A percentile compares a stretch with the other conserved stretches of the same genome.
Conservation (phyloP, 2,888 invertebrate species). For the Apodemia mormo region DNA sequence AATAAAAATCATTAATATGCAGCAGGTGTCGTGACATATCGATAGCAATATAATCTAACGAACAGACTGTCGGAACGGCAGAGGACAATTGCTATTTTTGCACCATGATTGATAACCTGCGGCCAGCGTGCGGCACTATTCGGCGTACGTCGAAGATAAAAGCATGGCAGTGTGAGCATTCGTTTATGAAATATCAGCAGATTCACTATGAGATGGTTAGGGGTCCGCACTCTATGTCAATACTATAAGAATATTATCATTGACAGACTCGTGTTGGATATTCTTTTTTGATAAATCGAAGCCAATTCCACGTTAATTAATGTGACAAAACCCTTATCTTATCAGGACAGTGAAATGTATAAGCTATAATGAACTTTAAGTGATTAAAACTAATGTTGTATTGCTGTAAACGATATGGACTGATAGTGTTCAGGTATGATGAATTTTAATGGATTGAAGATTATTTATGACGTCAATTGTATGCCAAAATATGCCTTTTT, state of each 20-base stretch:
- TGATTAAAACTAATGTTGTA: not conserved
- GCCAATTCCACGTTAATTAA: not conserved
- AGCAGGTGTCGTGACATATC: no score
- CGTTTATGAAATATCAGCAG: not conserved
- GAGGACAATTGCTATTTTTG: no score
- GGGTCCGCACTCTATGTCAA: no score
- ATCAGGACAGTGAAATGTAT: not conserved
- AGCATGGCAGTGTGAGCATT: not conserved
- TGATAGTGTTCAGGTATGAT: conserved; percentile 3
- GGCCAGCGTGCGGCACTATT: not conserved
- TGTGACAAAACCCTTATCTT: not conserved
- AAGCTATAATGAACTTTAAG: not conserved
- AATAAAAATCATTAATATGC: no score
- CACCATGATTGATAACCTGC: not conserved
- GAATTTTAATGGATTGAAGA: conserved; percentile 7
- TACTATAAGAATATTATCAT: no score
- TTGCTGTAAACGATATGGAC: not conserved
- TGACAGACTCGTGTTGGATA: not conserved
- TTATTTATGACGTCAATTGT: conserved; percentile 17
- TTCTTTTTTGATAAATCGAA: not conserved
- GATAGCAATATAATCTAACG: no score
- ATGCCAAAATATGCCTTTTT: not conserved
- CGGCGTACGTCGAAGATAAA: not conserved
- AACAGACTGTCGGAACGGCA: no score
- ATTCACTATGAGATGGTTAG: not conserved